Evolutionary conservation across 2,113 vertebrate genomes (phyloP).

Genomic region (Piprites chloris): DNA sequence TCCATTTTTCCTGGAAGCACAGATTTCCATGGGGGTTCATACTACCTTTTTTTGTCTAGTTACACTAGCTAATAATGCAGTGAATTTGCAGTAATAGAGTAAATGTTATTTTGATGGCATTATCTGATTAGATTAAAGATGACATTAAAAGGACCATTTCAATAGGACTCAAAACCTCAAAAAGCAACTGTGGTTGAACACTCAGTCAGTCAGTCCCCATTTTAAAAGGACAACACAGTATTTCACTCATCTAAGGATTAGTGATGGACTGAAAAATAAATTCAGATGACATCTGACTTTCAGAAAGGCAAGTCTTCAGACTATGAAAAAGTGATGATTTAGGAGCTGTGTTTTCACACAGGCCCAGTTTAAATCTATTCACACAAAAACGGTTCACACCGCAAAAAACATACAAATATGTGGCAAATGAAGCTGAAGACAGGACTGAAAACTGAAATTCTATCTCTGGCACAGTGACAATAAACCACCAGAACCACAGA

Average conservation of each 20-base stretch:
- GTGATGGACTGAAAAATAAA: constrained; percentile 26
- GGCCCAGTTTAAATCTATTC: background rate
- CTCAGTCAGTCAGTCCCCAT: constrained; percentile 10
- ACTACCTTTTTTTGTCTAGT: constrained; percentile 71
- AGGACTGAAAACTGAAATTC: background rate
- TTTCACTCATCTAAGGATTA: constrained; percentile 24
- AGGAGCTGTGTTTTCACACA: background rate
- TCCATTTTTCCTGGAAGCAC: constrained; percentile 75
- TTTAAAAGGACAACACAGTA: constrained; percentile 21
- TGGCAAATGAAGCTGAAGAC: background rate
- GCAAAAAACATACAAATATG: background rate
- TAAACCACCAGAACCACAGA: background rate
- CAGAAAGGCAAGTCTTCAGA: background rate
- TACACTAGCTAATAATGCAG: constrained; percentile 78
- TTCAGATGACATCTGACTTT: background rate
- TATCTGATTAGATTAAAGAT: constrained; percentile 78
- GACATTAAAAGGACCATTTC: constrained; percentile 76
- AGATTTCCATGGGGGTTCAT: constrained; percentile 77
- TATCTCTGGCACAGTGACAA: constrained; percentile 30
- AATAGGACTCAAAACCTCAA: constrained; percentile 64
- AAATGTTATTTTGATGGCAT: constrained; percentile 80
- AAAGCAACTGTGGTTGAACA: constrained; percentile 51
- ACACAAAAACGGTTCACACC: background rate
- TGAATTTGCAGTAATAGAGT: constrained; percentile 78
- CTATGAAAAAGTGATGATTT: background rate